Evolutionary conservation across 2,888 invertebrate genomes (phyloP), one percentile per base, ranked within the genome.

Genomic region (Mellilla xanthometata): DNA sequence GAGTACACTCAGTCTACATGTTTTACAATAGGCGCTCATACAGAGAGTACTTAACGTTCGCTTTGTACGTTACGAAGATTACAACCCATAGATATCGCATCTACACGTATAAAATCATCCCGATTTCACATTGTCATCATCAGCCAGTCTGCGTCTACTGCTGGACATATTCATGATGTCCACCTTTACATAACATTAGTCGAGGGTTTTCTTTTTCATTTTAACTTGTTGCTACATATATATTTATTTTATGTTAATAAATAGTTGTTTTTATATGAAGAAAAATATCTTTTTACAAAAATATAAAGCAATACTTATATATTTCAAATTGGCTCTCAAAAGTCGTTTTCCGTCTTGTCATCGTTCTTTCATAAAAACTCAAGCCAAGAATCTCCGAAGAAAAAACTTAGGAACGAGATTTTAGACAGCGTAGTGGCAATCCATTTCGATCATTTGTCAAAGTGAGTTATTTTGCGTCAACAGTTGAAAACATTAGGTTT

Each of bases 381-480:
- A n/a, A 32, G 9, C 26, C 19, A 10, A 12, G 34, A 26, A 39
- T 42, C 35, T 39, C 15, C 9, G 30, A 44, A 49, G 39, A 24
- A 55, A 49, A 52, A 47, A 49, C 27, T 46, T 46, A 27, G 27
- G 39, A 31, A 35, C 48, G 39, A 48, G 48, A 30, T 42, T 64
- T 61, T 58, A 50, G 41, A 40, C 51, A 49, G 46, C 56, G 50
- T 51, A 51, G 52, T 39, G 40, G 50, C 62, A 36, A 67, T 66
- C 60, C 56, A 48, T 54, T 54, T 55, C 52, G 59, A 48, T 61
- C 59, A 68, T 68, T 66, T 66, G 66, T 67, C 65, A 65, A 57
- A 62, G 57, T 60, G 66, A 65, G 57, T 62, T 62, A 65, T 60
- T 60, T 60, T 53, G 15, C 58, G 54, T 57, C 54, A 51, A 12